These are phyloP conservation scores for Thripadectes ignobilis DNA, from an alignment of 2,797 vertebrate species.

Conservation along the genomic window DNA sequence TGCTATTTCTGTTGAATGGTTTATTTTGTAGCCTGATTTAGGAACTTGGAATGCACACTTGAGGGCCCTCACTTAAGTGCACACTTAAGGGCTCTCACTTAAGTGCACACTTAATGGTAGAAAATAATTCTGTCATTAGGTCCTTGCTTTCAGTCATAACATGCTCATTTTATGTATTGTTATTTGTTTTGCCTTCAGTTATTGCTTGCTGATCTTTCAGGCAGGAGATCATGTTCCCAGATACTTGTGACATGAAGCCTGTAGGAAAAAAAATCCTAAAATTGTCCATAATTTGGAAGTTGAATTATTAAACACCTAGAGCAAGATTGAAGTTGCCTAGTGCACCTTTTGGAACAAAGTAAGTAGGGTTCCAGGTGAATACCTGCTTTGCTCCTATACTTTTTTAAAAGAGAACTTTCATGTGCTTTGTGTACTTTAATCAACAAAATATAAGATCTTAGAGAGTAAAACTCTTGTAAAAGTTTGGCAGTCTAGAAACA, in stretches of 20 bases:
- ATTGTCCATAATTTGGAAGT: neutral
- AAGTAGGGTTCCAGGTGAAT: neutral
- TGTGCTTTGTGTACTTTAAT: neutral
- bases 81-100: conserved; percentile 33
- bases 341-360: conserved; percentile 27
- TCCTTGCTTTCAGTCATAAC: conserved; percentile 56
- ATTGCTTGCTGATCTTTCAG: conserved; percentile 39
- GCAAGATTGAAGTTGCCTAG: neutral
- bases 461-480: conserved; percentile 17
- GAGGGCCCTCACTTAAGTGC: conserved; percentile 40
- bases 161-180: conserved; percentile 65
- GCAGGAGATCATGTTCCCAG: conserved; percentile 29
- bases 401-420: neutral
- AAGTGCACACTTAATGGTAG: conserved; percentile 23
- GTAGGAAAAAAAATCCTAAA: neutral
- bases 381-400: neutral
- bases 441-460: neutral
- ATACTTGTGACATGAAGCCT: conserved; percentile 7
- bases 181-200: conserved; percentile 54
- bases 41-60: conserved; percentile 57
- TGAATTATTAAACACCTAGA: conserved; percentile 5
- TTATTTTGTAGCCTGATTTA: conserved; percentile 54
- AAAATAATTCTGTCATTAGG: conserved; percentile 15
- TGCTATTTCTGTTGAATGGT: conserved; percentile 9
- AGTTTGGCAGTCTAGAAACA: conserved; percentile 1